Evolutionary conservation across 1,140 invertebrate genomes (phyloP).

Genomic region (Bombyx mori): ASM3026992v2 NC_085127.1:10356501-10357000

Average conservation of each 20-base stretch:
- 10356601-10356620: constrained; percentile 22
- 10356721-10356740: constrained; percentile 44
- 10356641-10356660: no score
- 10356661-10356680: constrained; percentile 3
- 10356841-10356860: constrained; percentile 19
- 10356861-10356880: constrained; percentile 26
- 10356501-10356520: constrained; percentile 15
- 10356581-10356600: constrained; percentile 10
- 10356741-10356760: constrained; percentile 27
- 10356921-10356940: constrained; percentile 19
- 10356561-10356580: constrained; percentile 15
- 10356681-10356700: constrained; percentile 28
- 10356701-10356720: constrained; percentile 46
- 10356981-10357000: constrained; percentile 64
- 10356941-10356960: constrained; percentile 6
- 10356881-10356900: constrained; percentile 23
- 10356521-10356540: constrained; percentile 15
- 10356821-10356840: constrained; percentile 14
- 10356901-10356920: constrained; percentile 20
- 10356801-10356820: constrained; percentile 18
- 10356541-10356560: constrained; percentile 17
- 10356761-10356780: constrained; percentile 40
- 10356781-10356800: constrained; percentile 28
- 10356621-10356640: constrained; percentile 15
- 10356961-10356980: constrained; percentile 66